These are phyloP conservation scores for Ectemnius cavifrons DNA, from an alignment of 2,888 invertebrate species.

Conservation along the genomic window DNA sequence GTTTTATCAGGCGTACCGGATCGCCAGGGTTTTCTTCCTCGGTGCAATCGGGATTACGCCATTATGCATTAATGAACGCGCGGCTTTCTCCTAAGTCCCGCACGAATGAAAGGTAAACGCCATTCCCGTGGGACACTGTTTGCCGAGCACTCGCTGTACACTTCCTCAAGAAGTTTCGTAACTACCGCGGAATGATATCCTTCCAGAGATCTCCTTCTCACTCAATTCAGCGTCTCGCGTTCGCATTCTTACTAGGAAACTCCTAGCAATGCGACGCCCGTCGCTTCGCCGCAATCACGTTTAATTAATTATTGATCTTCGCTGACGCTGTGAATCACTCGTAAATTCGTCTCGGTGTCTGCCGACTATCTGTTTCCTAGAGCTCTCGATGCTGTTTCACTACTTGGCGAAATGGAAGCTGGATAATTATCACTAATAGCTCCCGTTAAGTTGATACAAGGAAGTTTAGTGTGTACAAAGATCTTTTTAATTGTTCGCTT, in stretches of 20 bases:
- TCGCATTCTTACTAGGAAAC: slow-evolving; percentile 28
- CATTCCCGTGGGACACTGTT: slow-evolving; percentile 43
- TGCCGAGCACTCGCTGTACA: slow-evolving; percentile 50
- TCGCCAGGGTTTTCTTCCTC: background rate
- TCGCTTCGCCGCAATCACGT: slow-evolving; percentile 53
- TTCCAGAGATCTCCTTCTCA: slow-evolving; percentile 25
- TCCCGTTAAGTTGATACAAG: background rate
- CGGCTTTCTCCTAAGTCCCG: slow-evolving; percentile 40
- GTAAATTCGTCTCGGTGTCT: slow-evolving; percentile 10
- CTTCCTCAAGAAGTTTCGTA: slow-evolving; percentile 47
- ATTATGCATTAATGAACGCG: slow-evolving; percentile 55
- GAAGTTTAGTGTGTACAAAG: background rate
- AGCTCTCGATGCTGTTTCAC: background rate
- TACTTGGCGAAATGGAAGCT: background rate
- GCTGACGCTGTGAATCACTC: slow-evolving; percentile 11
- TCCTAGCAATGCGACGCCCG: slow-evolving; percentile 49
- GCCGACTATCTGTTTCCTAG: background rate
- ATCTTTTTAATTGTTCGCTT: too few species aligned
- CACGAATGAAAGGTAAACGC: slow-evolving; percentile 58
- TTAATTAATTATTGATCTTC: slow-evolving; percentile 60
- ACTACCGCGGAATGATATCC: slow-evolving; percentile 53
- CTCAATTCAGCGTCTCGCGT: background rate
- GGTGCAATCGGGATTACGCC: slow-evolving; percentile 32
- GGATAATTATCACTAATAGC: background rate
- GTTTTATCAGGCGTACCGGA: slow-evolving; percentile 33